These are phyloP conservation scores for Raja brachyura DNA, from an alignment of 2,113 vertebrate species.

Conservation along the genomic window DNA sequence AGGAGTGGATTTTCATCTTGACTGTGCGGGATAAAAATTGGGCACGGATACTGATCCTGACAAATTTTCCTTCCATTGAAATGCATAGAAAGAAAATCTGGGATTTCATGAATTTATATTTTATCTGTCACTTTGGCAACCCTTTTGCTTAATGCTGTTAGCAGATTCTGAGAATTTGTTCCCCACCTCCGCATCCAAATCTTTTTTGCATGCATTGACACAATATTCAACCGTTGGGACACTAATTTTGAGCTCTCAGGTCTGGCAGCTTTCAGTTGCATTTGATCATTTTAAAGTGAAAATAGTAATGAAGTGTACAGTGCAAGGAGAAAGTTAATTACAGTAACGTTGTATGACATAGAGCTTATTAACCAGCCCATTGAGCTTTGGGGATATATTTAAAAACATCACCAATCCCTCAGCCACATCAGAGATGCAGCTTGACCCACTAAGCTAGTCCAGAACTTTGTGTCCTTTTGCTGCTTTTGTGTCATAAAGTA, in stretches of 20 bases:
- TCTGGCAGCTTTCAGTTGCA: background rate
- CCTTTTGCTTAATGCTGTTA: too few species aligned
- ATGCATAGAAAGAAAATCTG: background rate
- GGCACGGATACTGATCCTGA: background rate
- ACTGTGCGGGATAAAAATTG: background rate
- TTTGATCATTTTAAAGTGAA: background rate
- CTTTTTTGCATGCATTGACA: too few species aligned
- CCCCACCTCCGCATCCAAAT: too few species aligned
- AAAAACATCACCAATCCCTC: background rate
- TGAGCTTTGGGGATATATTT: background rate
- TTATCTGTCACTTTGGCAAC: background rate
- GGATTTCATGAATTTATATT: background rate
- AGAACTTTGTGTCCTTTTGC: too few species aligned
- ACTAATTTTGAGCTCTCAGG: too few species aligned
- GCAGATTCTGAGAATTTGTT: too few species aligned
- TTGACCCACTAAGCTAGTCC: too few species aligned
- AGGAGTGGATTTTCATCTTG: background rate
- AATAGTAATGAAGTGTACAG: background rate
- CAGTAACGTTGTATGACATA: background rate
- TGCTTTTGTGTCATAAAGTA: too few species aligned
- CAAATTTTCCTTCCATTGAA: background rate
- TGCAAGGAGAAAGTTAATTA: background rate
- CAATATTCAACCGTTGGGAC: too few species aligned
- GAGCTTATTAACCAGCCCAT: background rate
- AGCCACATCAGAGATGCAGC: background rate